Conservation (phyloP, 2,888 invertebrate species). For the Teleogryllus oceanicus region DNA sequence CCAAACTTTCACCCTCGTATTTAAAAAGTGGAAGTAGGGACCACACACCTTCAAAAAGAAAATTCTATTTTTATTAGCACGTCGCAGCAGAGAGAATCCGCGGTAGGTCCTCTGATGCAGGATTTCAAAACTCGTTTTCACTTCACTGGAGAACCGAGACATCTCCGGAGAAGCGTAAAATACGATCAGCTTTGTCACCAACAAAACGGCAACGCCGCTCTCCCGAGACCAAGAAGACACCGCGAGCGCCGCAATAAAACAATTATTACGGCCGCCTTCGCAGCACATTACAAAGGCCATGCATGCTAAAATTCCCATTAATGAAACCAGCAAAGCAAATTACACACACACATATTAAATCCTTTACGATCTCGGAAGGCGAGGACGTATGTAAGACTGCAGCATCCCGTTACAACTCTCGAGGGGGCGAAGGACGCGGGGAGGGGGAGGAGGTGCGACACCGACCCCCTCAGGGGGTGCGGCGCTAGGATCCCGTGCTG, state of each 20-base stretch:
- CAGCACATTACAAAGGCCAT: constrained; percentile 18
- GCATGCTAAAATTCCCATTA: constrained; percentile 18
- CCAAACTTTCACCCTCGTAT: too few relatives aligned
- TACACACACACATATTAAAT: neutral
- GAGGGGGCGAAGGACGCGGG: neutral
- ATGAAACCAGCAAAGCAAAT: constrained; percentile 18
- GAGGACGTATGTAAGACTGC: neutral
- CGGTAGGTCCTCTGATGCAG: too few relatives aligned
- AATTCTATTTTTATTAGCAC: too few relatives aligned
- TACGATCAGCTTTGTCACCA: too few relatives aligned
- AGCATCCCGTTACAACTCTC: neutral
- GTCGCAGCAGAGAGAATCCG: too few relatives aligned
- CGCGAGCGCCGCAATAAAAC: neutral
- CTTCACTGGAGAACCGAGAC: too few relatives aligned
- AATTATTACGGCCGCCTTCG: constrained; percentile 6
- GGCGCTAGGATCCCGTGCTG: neutral
- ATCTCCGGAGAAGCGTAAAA: too few relatives aligned
- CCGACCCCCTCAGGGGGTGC: neutral
- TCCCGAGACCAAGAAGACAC: neutral
- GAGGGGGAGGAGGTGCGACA: neutral
- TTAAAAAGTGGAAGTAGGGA: too few relatives aligned
- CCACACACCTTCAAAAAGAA: too few relatives aligned
- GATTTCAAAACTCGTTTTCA: too few relatives aligned
- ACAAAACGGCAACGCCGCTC: neutral
- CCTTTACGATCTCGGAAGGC: constrained; percentile 18